Evolutionary conservation across 2,797 vertebrate genomes (phyloP).

Genomic region (Micromesistius poutassou): DNA sequence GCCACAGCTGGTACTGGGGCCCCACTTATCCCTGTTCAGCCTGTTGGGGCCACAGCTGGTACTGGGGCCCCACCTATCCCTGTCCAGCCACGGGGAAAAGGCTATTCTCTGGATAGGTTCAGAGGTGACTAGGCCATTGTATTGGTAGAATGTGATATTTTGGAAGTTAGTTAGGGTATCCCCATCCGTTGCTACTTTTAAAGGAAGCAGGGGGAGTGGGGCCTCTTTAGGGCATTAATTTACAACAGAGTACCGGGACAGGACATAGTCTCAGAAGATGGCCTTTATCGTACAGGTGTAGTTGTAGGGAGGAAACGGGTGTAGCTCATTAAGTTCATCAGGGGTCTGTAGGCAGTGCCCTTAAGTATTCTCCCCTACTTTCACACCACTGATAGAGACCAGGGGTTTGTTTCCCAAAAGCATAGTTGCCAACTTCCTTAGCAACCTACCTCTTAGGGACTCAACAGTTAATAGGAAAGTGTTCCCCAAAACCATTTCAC

Average conservation of each 20-base stretch:
- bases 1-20: conserved; percentile 61
- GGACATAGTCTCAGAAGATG: neutral
- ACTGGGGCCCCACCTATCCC: conserved; percentile 40
- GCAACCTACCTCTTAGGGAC: no score
- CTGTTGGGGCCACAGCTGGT: conserved; percentile 46
- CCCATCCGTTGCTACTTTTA: neutral
- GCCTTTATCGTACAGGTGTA: neutral
- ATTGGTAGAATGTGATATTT: neutral
- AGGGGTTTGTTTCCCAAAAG: no score
- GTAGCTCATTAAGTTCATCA: neutral
- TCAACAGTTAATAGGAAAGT: no score
- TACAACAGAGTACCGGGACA: neutral
- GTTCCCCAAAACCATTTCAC: no score
- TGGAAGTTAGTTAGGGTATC: neutral
- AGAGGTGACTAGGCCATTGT: neutral
- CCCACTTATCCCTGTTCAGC: neutral
- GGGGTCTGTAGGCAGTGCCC: neutral
- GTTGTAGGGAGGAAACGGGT: neutral
- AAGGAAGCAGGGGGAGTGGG: neutral
- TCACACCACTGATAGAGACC: conserved; percentile 11
- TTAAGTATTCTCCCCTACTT: neutral
- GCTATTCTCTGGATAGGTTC: neutral
- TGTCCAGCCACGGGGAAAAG: neutral
- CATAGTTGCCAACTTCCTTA: no score
- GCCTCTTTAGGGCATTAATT: neutral